phyloP scores from a whole-genome alignment of 2,113 vertebrate species.

The Odobenus rosmarus region DNA sequence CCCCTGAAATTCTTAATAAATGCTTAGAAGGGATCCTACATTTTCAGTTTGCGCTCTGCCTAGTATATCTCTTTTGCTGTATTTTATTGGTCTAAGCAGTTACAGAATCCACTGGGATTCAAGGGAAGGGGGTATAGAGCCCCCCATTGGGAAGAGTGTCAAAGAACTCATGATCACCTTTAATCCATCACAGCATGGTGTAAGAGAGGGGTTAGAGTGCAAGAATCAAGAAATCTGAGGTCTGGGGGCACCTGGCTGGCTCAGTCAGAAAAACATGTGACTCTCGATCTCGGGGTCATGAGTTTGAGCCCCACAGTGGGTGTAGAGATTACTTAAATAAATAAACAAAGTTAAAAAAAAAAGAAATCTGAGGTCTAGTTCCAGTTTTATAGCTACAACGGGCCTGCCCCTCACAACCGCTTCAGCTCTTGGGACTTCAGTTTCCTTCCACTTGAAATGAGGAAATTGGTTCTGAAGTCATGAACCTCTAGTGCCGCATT shows the following conservation, averaged over 20 bases:
- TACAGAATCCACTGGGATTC: neutral
- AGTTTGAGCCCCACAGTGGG: neutral
- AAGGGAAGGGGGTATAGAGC: neutral
- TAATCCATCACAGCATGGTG: neutral
- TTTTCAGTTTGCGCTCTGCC: neutral
- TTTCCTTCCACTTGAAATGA: slow-evolving; percentile 50
- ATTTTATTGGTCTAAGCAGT: neutral
- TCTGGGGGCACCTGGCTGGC: neutral
- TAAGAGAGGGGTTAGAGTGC: neutral
- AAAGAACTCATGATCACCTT: neutral
- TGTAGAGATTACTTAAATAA: neutral
- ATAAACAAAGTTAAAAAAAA: neutral
- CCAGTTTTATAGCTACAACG: neutral
- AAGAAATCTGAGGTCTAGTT: neutral
- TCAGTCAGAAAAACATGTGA: neutral
- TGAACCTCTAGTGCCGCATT: neutral
- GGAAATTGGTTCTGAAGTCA: slow-evolving; percentile 26
- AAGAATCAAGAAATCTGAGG: neutral
- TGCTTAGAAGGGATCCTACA: neutral
- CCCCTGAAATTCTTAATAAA: neutral
- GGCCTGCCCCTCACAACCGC: neutral
- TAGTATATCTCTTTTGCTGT: neutral
- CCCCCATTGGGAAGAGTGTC: neutral
- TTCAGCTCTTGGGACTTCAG: neutral
- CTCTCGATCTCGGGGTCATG: neutral